Percentiles rank a stretch among this genome's conserved stretches.
Conservation (phyloP, 2,888 invertebrate genomes). For the Stictocephala bisonia region DNA sequence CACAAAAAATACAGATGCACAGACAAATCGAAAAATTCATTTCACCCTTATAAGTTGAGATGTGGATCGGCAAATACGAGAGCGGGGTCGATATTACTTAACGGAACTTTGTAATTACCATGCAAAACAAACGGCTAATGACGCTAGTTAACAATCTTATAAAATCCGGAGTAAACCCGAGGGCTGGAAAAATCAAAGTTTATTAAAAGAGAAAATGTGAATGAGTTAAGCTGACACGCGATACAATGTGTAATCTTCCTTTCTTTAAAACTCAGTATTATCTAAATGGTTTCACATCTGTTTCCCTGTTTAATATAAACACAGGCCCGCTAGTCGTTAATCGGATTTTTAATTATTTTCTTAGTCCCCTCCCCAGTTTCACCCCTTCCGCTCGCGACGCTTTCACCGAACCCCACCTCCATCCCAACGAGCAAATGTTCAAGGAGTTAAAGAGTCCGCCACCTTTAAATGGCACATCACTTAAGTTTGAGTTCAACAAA, state of each 20-base stretch:
- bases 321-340: constrained; percentile 48
- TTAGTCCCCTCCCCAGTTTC: constrained; percentile 34
- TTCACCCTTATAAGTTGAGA: no score
- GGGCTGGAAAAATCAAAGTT: constrained; percentile 17
- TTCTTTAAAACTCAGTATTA: constrained; percentile 48
- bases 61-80: no score
- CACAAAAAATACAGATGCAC: no score
- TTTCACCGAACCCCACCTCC: constrained; percentile 6
- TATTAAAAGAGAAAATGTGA: constrained; percentile 33
- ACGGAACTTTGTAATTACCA: constrained; percentile 20
- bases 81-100: constrained; percentile 20
- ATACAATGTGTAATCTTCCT: constrained; percentile 49
- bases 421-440: constrained; percentile 11
- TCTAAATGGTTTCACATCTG: constrained; percentile 52
- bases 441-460: constrained; percentile 32
- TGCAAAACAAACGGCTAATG: constrained; percentile 37
- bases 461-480: constrained; percentile 22
- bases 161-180: no score
- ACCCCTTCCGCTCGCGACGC: constrained; percentile 24
- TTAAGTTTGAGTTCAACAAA: no score
- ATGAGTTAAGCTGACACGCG: constrained; percentile 10
- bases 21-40: no score
- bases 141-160: no score
- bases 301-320: constrained; percentile 51
- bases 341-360: constrained; percentile 51